Evolutionary conservation across 2,113 vertebrate species (phyloP).

Genomic region (Sus scrofa): DNA sequence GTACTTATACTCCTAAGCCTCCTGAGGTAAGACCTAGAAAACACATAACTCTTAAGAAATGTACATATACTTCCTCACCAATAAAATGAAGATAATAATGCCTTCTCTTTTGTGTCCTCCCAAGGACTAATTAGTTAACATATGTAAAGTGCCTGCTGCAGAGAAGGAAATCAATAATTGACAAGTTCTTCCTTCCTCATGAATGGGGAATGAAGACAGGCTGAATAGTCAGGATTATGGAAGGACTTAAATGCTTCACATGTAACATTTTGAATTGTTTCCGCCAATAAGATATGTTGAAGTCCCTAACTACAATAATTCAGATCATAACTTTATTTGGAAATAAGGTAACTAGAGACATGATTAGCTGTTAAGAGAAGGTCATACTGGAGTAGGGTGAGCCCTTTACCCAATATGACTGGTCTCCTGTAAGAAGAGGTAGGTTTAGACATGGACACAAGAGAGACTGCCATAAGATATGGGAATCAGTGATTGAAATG

Average conservation of each 20-base stretch:
- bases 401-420: not conserved
- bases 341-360: not conserved
- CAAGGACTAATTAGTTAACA: slow-evolving; percentile 18
- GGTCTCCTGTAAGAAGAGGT: not conserved
- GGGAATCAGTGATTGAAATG: not conserved
- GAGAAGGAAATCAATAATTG: slow-evolving; percentile 33
- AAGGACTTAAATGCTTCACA: not conserved
- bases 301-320: not conserved
- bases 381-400: not conserved
- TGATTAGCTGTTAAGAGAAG: not conserved
- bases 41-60: not conserved
- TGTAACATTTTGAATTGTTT: not conserved
- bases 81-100: not conserved
- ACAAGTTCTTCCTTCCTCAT: not conserved
- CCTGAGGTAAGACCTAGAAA: not conserved
- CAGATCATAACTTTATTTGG: not conserved
- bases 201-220: not conserved
- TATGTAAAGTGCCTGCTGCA: not conserved
- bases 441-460: not conserved
- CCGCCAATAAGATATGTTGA: not conserved
- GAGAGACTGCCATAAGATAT: not conserved
- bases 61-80: not conserved
- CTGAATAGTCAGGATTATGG: not conserved
- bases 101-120: not conserved
- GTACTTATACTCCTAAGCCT: not conserved